Evolutionary conservation across 2,888 invertebrate species (phyloP).

Genomic region (Poecilus cupreus): DNA sequence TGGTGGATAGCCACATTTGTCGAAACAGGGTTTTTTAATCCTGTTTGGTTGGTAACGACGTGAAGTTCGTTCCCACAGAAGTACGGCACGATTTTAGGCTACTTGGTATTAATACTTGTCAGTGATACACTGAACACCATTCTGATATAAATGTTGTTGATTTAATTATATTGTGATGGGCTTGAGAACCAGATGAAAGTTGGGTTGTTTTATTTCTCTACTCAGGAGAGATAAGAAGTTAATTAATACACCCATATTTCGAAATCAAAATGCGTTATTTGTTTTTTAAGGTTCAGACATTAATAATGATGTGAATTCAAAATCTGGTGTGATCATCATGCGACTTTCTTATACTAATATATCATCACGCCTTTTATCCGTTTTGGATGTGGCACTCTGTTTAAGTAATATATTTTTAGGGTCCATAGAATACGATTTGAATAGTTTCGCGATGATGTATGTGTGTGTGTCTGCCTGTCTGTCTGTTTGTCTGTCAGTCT

Average conservation of each 20-base stretch:
- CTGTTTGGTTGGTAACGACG: slow-evolving; percentile 19
- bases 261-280: slow-evolving; percentile 9
- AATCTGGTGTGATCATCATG: too few species aligned
- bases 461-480: too few species aligned
- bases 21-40: slow-evolving; percentile 48
- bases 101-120: slow-evolving; percentile 54
- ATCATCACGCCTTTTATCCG: too few species aligned
- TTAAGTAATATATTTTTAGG: too few species aligned
- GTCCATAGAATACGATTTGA: too few species aligned
- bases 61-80: slow-evolving; percentile 49
- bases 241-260: slow-evolving; percentile 16
- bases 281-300: too few species aligned
- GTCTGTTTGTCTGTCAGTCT: too few species aligned
- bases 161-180: slow-evolving; percentile 35
- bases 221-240: not conserved
- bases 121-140: not conserved
- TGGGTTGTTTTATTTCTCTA: not conserved
- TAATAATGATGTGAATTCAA: too few species aligned
- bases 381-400: too few species aligned
- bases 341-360: too few species aligned
- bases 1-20: slow-evolving; percentile 54
- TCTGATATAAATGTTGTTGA: slow-evolving; percentile 41
- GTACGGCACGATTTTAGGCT: slow-evolving; percentile 52
- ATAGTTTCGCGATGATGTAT: too few species aligned
- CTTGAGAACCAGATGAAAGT: slow-evolving; percentile 30